Base-by-base conservation (phyloP, 1,140 invertebrate genomes). In the Drosophila bocki region DNA sequence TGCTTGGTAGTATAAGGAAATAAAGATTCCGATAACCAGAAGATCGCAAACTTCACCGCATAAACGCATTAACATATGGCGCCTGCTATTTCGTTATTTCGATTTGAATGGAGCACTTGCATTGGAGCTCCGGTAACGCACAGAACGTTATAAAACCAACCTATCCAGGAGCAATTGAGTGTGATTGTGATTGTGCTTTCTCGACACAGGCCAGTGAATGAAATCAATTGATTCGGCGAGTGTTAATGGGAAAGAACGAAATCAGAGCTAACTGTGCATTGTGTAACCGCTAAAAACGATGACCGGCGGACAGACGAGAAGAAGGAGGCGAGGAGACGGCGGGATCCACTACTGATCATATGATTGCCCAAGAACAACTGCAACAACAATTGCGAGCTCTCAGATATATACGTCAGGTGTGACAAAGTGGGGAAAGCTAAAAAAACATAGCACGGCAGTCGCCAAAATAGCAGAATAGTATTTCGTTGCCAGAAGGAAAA, bases 241-340 rank as follows among this genome's bases (percentile, higher is more conserved):
- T 41, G 19, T 17, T 13, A 35, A 13, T 33, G 17, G 48, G 70
- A 83, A 48, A 58, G 41, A n/a, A 47, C 12, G 13, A 80, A 70
- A n/a, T 70, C 57, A 60, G 57, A 71, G 51, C 59, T 57, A 74
- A 78, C 69, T 68, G 68, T 67, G 54, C 57, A 90, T 88, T 88
- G 84, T 88, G 84, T 88, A 88, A 88, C 74, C 56, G 47, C 61
- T 51, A 19, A 33, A 76, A 57, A 79, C 44, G 48, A 80, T 75
- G 68, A 77, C 42, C 54, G 42, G 58, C 2, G 51, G 17, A 3
- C 64, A 33, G 29, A 75, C 69, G 59, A 19, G 53, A 78, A 61
- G 63, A 59, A 64, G 53, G 77, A 47, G 51, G 50, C 45, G 60
- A 19, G 60, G 65, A 45, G 53, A 58, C 48, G 74, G 56, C 48